A percentile compares a stretch with the other conserved stretches of the same genome.
These are phyloP conservation scores for Brachionus calyciflorus DNA, from an alignment of 1,140 invertebrate species.

Conservation along the genomic window DNA sequence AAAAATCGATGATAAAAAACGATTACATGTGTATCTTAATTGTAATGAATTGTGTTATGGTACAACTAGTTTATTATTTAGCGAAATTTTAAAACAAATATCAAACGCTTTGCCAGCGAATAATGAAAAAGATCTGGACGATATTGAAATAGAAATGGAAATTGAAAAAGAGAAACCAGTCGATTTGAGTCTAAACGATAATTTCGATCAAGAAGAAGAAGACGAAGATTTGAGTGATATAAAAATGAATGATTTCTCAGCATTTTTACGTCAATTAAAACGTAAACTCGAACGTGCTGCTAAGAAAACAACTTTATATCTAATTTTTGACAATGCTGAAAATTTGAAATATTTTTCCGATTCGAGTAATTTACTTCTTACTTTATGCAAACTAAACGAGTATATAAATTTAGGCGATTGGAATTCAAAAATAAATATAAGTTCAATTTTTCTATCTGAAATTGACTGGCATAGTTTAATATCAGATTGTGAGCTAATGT, in stretches of 20 bases:
- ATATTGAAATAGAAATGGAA: conserved; percentile 19
- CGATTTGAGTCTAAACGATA: neutral
- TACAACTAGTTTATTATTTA: conserved; percentile 18
- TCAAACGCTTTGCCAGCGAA: neutral
- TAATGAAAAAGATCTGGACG: neutral
- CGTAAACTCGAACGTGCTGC: neutral
- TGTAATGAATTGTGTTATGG: conserved; percentile 18
- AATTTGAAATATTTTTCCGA: conserved; percentile 11
- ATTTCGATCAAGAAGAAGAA: neutral
- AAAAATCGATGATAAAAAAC: neutral
- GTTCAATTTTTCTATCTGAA: conserved; percentile 23
- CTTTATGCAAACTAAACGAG: conserved; percentile 23
- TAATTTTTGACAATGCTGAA: conserved; percentile 43
- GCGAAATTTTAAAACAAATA: conserved; percentile 10
- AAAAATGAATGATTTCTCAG: conserved; percentile 22
- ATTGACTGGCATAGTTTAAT: conserved; percentile 45
- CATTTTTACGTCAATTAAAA: conserved; percentile 26
- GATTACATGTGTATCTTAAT: neutral
- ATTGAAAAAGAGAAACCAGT: neutral
- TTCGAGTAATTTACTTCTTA: conserved; percentile 4
- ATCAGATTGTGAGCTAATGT: conserved; percentile 43
- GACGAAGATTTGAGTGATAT: neutral
- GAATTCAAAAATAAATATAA: neutral
- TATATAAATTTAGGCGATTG: conserved; percentile 13
- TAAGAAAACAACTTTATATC: neutral